Evolutionary conservation across 1,140 invertebrate species (phyloP), one percentile per base, ranked within the genome.

Genomic region (Popillia japonica): DNA sequence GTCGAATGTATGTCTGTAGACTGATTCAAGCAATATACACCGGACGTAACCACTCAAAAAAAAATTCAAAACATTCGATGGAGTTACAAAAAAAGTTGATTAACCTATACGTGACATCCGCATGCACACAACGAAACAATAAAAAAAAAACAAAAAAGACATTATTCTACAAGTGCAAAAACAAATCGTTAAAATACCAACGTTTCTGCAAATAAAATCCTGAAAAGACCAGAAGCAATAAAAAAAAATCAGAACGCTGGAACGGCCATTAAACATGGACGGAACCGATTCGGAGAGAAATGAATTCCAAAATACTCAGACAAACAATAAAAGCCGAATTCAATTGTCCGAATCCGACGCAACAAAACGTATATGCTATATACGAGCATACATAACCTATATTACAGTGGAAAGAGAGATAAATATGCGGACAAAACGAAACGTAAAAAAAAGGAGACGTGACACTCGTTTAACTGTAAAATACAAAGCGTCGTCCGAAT

Each of bases 321-420:
- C 61, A 68, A 68, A 68, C 61, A 68, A 68, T 68, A 68, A 68
- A 68, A 68, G 22, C 27, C 20, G 61, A 68, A 68, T 68, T 68
- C 61, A 68, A 68, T 68, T 68, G 61, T 68, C 22, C 61, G 22
- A 68, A 68, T 68, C 61, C 61, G 61, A 22, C 27, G 27, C 11
- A 68, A 68, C 61, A 68, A 68, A 68, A 34, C 22, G 17, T 27
- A 34, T 10, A 68, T 8, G 10, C 22, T 22, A 64, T 17, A 17
- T 34, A 34, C 61, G 22, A 23, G 61, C 61, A 22, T 34, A 14
- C 44, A 48, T 68, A 68, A 68, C 61, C 61, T 3, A 48, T 17
- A 48, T 48, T 34, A 34, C 27, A 34, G 27, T 34, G 14, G 17
- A 11, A 68, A 68, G 22, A 22, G 61, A 34, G 22, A 22, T 11